Evolutionary conservation across 2,113 vertebrate genomes (phyloP), one percentile per base, ranked within the genome.

Genomic region (Cryptotis parvus): DNA sequence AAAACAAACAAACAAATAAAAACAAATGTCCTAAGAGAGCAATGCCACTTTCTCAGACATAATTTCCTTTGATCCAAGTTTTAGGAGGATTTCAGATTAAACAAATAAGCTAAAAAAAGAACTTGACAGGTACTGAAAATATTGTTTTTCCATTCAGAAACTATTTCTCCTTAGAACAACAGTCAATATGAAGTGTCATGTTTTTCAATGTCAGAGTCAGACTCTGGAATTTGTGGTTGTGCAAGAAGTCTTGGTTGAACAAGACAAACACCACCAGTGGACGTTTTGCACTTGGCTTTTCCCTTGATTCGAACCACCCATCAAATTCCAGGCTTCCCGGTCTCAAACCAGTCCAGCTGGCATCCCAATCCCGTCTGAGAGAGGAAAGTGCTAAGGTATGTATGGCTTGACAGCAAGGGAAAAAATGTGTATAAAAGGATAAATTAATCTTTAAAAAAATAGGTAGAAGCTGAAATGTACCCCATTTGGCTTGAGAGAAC

Each of bases 91-190:
- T 93, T 73, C 68, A 85, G 45, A 78, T 52, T 63, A 35, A 80
- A 83, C 79, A 76, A 35, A 37, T 6, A 75, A 89, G 6, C 37
- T 22, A 75, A 81, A 31, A 76, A 85, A 90, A 74, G 31, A 91
- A 82, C 15, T n/a, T 75, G 45, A 78, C 2, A 49, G 55, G 18
- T 45, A 61, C 83, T 72, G 7, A 82, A 94, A 86, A 82, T 7
- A 27, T 20, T 33, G 90, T 63, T 93, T 52, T 74, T 91, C 88
- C 84, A 9, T 74, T 16, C 55, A 58, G 29, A 45, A 92, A 88
- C 69, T 27, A 82, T 49, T 93, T 82, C n/a, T 88, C 33, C 58
- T 31, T 39, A 74, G 74, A 92, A 92, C 29, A 63, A 18, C 9
- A 75, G 33, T 91, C 63, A 69, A 58, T 12, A 70, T 4, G 15